Conservation (phyloP, 2,797 vertebrate species). For the Rhinoraja longicauda region DNA sequence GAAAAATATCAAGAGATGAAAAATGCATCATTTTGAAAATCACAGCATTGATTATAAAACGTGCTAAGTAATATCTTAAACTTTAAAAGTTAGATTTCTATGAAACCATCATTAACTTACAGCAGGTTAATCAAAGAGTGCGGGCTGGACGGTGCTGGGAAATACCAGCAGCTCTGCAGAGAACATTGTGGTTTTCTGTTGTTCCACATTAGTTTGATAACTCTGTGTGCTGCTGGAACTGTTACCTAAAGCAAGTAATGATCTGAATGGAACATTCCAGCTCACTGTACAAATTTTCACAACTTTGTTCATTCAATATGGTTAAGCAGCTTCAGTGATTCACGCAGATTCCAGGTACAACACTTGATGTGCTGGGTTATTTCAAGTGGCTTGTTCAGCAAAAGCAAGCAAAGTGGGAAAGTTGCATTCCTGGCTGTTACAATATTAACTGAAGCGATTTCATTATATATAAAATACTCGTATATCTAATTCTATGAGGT, state of each 20-base stretch:
- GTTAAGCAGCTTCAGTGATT: not conserved
- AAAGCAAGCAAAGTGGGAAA: not conserved
- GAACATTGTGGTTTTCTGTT: not conserved
- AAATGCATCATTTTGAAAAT: not conserved
- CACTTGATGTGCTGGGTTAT: not conserved
- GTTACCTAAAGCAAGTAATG: not conserved
- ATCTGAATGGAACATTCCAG: not conserved
- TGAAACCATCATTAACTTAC: constrained; percentile 14
- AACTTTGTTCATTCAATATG: not conserved
- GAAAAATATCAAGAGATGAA: not conserved
- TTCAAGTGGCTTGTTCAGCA: not conserved
- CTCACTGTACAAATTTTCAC: not conserved
- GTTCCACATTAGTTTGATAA: not conserved
- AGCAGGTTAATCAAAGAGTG: not conserved
- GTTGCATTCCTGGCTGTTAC: not conserved
- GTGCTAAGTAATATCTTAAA: not conserved
- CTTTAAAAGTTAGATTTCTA: not conserved
- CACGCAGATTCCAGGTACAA: not conserved
- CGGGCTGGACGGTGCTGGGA: no score
- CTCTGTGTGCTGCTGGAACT: not conserved
- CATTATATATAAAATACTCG: not conserved
- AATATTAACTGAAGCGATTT: not conserved
- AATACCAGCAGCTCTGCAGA: not conserved
- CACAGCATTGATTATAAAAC: not conserved
- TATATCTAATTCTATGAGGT: not conserved